phyloP scores from a whole-genome alignment of 2,113 vertebrate species.

The Shinisaurus crocodilurus region DNA sequence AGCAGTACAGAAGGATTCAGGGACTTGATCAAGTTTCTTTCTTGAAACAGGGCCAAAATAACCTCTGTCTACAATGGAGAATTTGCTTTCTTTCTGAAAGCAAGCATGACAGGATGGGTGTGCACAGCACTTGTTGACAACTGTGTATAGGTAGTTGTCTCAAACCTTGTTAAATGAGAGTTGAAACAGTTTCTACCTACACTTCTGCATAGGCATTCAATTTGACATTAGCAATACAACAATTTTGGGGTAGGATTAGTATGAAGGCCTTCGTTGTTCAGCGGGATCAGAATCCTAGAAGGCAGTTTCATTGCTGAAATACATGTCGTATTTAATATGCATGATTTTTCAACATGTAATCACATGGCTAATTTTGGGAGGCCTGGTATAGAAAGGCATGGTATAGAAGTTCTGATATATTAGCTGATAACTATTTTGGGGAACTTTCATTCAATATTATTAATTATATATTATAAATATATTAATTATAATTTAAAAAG shows the following conservation, averaged over 20 bases:
- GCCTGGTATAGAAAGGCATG: not conserved
- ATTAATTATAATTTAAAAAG: not conserved
- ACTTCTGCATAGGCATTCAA: not conserved
- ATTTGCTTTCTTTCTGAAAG: not conserved
- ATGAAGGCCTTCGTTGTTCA: not conserved
- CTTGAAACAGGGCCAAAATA: fast-evolving
- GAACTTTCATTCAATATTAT: not conserved
- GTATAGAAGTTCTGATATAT: not conserved
- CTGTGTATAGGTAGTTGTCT: not conserved
- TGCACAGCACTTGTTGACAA: not conserved
- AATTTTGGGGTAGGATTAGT: not conserved
- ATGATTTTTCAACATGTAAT: not conserved
- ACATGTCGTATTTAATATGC: not conserved
- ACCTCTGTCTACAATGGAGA: not conserved
- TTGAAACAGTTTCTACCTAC: not conserved
- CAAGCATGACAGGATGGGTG: not conserved
- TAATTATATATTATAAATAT: too few relatives aligned
- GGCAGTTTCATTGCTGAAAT: not conserved
- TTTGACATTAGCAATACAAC: not conserved
- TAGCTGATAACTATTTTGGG: not conserved
- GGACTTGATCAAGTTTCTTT: not conserved
- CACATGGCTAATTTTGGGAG: not conserved
- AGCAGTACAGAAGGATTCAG: conserved; percentile 1
- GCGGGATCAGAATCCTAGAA: not conserved
- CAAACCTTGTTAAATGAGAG: not conserved